Percentiles rank a stretch among this genome's conserved stretches.
Conservation (phyloP, 2,888 invertebrate genomes). For the Watsonalla cultraria region DNA sequence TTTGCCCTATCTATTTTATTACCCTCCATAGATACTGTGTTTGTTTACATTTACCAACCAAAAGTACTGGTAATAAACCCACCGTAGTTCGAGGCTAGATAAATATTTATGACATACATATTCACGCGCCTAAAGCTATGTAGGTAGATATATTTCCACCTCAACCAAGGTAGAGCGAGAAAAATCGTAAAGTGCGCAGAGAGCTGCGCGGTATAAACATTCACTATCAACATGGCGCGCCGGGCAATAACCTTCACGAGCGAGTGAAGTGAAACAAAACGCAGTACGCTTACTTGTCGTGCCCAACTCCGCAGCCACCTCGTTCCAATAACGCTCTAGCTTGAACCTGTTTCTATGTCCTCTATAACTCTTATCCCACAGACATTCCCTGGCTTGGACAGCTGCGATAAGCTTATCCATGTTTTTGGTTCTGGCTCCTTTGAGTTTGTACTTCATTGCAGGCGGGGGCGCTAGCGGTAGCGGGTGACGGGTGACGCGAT, state of each 20-base stretch:
- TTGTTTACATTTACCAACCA: too few relatives aligned
- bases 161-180: background rate
- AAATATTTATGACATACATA: too few relatives aligned
- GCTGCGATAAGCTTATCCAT: slow-evolving; percentile 72
- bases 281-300: slow-evolving; percentile 56
- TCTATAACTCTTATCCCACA: slow-evolving; percentile 70
- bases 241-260: slow-evolving; percentile 39
- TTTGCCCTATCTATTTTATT: too few relatives aligned
- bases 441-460: slow-evolving; percentile 54
- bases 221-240: slow-evolving; percentile 10
- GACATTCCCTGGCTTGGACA: slow-evolving; percentile 68
- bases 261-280: slow-evolving; percentile 24
- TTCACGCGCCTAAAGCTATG: too few relatives aligned
- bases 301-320: slow-evolving; percentile 68
- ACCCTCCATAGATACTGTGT: too few relatives aligned
- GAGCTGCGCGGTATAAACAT: slow-evolving; percentile 16
- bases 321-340: slow-evolving; percentile 71
- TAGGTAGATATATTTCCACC: slow-evolving; percentile 1
- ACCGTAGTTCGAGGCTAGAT: too few relatives aligned
- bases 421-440: slow-evolving; percentile 59
- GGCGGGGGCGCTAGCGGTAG: slow-evolving; percentile 54
- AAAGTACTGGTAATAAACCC: too few relatives aligned
- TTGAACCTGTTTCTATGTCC: slow-evolving; percentile 70
- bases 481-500: slow-evolving; percentile 33
- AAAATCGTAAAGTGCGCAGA: slow-evolving; percentile 5